Percentiles rank a stretch among this genome's conserved stretches.
These are phyloP conservation scores for Harmothoe impar DNA, from an alignment of 2,888 invertebrate species.

Conservation along the genomic window DNA sequence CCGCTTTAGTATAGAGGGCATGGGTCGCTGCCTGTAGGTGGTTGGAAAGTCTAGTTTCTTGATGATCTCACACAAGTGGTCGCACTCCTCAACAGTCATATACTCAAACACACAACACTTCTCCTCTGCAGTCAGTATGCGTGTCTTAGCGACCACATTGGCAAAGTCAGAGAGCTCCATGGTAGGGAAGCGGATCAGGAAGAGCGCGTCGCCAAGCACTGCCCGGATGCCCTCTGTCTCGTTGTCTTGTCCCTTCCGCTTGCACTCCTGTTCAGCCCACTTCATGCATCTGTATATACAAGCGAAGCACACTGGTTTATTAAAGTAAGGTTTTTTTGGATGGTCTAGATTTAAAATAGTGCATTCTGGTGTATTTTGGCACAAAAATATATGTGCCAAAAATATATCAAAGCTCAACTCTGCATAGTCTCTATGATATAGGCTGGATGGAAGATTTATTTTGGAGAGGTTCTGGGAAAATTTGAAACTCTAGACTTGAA, in stretches of 20 bases:
- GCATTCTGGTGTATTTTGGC: too few species aligned
- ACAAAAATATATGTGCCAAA: too few species aligned
- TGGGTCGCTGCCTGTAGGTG: conserved; percentile 46
- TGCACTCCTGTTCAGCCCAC: conserved; percentile 73
- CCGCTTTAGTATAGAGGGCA: conserved; percentile 64
- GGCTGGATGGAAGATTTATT: too few species aligned
- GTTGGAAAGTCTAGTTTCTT: conserved; percentile 60
- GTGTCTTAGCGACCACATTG: conserved; percentile 63
- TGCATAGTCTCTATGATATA: too few species aligned
- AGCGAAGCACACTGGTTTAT: too few species aligned
- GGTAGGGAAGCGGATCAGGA: conserved; percentile 75
- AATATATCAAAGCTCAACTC: too few species aligned
- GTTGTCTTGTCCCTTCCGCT: conserved; percentile 71
- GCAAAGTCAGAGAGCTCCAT: conserved; percentile 71
- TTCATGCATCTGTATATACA: too few species aligned
- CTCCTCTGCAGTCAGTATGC: conserved; percentile 67
- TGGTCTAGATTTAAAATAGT: too few species aligned
- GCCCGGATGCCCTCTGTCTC: conserved; percentile 71
- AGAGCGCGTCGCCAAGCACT: conserved; percentile 74
- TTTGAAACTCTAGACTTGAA: too few species aligned
- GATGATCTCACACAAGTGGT: conserved; percentile 17
- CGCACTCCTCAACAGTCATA: conserved; percentile 63
- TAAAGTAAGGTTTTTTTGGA: too few species aligned
- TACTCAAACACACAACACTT: conserved; percentile 68
- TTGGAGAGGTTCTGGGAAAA: too few species aligned